Conservation (phyloP, 2,113 vertebrate species). For the Oncorhynchus tshawytscha region DNA sequence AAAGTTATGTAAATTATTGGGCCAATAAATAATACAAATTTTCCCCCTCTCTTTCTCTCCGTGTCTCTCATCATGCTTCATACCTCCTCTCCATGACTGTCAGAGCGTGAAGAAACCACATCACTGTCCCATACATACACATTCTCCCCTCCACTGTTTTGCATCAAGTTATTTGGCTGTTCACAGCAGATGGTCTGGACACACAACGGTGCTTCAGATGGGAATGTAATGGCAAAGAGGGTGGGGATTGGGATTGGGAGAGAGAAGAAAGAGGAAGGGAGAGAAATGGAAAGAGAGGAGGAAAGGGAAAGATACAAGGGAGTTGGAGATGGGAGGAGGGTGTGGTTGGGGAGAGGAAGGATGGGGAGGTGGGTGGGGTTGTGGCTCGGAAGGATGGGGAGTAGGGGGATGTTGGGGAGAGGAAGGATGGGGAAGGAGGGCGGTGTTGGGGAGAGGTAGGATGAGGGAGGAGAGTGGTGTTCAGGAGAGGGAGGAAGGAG, state of each 20-base stretch:
- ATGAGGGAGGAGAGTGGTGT: neutral
- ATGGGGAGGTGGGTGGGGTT: no score
- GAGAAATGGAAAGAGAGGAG: no score
- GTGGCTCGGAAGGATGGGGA: no score
- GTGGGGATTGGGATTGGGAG: neutral
- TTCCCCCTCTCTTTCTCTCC: no score
- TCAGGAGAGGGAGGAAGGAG: neutral
- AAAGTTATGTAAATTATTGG: no score
- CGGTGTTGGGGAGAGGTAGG: neutral
- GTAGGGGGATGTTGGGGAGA: constrained; percentile 36
- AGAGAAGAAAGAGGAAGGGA: neutral
- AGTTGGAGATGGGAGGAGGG: no score
- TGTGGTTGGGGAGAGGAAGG: no score
- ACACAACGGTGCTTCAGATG: constrained; percentile 61
- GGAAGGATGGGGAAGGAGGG: neutral
- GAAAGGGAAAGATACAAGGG: no score
- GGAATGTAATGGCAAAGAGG: constrained; percentile 33
- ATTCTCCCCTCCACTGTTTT: constrained; percentile 21
- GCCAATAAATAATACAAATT: no score
- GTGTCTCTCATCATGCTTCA: neutral
- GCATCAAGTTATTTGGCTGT: constrained; percentile 43
- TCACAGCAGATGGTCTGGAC: constrained; percentile 66
- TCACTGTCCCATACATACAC: neutral
- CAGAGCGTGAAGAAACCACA: neutral
- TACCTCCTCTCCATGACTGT: constrained; percentile 6